Percentiles rank a stretch among this genome's conserved stretches.
phyloP scores from a whole-genome alignment of 92 coral and sea anemone species.

The Porites divaricata region DNA sequence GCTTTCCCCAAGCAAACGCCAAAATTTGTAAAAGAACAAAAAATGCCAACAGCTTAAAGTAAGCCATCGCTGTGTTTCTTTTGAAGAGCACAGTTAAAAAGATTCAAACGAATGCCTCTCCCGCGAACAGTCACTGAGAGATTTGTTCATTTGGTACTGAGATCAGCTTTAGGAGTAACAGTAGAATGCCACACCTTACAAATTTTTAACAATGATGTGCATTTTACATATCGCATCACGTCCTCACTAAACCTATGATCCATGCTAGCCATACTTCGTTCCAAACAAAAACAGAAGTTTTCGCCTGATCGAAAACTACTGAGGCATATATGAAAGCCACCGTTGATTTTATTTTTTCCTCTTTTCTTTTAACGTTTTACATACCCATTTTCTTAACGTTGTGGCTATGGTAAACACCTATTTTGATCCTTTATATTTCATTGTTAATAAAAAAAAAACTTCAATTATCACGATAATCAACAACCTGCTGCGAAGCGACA shows the following conservation, averaged over 20 bases:
- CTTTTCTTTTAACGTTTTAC: not conserved
- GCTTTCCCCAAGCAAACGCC: constrained; percentile 47
- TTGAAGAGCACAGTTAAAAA: not conserved
- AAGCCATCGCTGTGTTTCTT: not conserved
- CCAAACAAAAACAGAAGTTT: not conserved
- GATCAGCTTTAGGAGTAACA: constrained; percentile 33
- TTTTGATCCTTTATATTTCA: not conserved
- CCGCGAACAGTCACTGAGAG: not conserved
- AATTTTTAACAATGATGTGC: constrained; percentile 30
- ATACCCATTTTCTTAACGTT: not conserved
- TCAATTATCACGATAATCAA: not conserved
- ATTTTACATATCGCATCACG: constrained; percentile 37
- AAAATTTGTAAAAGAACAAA: constrained; percentile 40
- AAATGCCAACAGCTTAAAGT: not conserved
- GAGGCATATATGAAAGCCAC: not conserved
- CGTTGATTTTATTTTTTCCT: not conserved
- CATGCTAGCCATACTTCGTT: not conserved
- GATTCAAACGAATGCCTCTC: not conserved
- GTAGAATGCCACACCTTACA: constrained; percentile 21
- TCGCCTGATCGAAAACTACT: not conserved
- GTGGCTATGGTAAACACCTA: not conserved
- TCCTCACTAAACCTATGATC: not conserved
- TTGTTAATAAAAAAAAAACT: not conserved
- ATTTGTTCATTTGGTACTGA: not conserved
- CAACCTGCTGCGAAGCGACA: constrained; percentile 33